Evolutionary conservation across 2,797 vertebrate genomes (phyloP).

Genomic region (Smutsia gigantea): DNA sequence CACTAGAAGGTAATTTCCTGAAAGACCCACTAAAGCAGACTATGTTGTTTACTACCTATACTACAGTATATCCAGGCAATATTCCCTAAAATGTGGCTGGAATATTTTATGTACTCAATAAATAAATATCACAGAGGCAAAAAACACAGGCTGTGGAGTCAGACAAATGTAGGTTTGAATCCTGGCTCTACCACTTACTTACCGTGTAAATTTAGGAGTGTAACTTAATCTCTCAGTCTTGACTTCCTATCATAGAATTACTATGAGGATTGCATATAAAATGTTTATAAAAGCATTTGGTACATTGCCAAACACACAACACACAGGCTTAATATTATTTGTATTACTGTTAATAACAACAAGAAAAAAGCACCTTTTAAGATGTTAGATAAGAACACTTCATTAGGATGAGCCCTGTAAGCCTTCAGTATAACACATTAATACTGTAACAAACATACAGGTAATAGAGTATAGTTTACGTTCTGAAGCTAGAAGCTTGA

Average conservation of each 20-base stretch:
- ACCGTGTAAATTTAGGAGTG: neutral
- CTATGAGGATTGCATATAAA: neutral
- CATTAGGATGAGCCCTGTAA: neutral
- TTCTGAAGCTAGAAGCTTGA: neutral
- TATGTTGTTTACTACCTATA: neutral
- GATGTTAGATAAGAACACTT: neutral
- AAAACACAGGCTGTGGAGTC: neutral
- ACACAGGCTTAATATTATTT: neutral
- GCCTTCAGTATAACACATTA: neutral
- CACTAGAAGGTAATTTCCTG: neutral
- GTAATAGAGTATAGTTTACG: neutral
- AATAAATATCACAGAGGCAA: neutral
- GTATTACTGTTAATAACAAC: neutral
- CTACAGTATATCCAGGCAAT: neutral
- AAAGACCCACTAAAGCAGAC: neutral
- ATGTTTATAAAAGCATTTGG: neutral
- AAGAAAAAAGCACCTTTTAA: neutral
- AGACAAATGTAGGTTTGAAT: neutral
- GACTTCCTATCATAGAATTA: neutral
- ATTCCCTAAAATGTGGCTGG: neutral
- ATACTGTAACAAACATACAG: neutral
- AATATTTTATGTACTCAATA: neutral
- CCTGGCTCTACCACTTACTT: neutral
- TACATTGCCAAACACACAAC: conserved; percentile 19
- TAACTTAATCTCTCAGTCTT: neutral